Conservation (phyloP, 2,888 invertebrate species). For the Coenonympha glycerion region DNA sequence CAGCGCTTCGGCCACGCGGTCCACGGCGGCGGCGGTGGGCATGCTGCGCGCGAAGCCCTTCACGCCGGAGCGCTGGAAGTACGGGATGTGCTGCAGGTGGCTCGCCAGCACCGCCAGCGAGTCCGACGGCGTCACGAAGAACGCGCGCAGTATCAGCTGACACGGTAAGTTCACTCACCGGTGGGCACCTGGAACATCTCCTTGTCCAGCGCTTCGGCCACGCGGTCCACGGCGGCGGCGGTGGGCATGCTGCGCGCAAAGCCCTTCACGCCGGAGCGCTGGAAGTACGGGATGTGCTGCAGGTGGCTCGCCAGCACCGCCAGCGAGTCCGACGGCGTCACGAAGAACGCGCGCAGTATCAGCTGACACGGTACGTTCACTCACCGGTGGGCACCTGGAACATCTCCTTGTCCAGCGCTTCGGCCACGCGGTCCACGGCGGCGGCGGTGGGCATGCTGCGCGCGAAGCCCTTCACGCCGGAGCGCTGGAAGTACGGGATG, state of each 20-base stretch:
- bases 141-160: too few relatives aligned
- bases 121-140: conserved; percentile 99
- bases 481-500: conserved; percentile 95
- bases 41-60: conserved; percentile 96
- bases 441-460: conserved; percentile 99
- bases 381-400: conserved; percentile 86
- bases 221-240: conserved; percentile 94
- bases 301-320: conserved; percentile 94
- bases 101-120: conserved; percentile 95
- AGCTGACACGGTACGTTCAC: too few relatives aligned
- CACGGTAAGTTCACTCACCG: conserved; percentile 56
- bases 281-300: conserved; percentile 87
- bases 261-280: conserved; percentile 87
- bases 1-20: conserved; percentile 87
- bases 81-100: conserved; percentile 93
- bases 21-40: conserved; percentile 98
- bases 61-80: conserved; percentile 90
- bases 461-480: conserved; percentile 91
- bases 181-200: conserved; percentile 89
- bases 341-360: conserved; percentile 99
- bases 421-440: conserved; percentile 94
- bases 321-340: conserved; percentile 97
- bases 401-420: conserved; percentile 82
- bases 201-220: conserved; percentile 84
- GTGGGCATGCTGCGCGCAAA: conserved; percentile 99